phyloP scores from a whole-genome alignment of 2,888 invertebrate species.

The Penaeus monodon region DNA sequence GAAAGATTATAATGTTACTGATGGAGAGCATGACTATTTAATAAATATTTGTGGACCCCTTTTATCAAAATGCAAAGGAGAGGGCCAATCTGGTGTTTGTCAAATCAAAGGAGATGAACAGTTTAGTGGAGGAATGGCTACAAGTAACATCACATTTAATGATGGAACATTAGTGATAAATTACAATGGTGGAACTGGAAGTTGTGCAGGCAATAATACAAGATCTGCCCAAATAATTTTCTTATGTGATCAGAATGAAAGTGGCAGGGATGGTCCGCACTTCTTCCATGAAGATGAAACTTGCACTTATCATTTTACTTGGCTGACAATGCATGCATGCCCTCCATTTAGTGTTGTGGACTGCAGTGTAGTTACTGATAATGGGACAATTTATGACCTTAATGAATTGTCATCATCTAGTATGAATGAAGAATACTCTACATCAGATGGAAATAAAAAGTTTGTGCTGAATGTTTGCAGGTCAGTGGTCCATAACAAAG shows the following conservation, averaged over 20 bases:
- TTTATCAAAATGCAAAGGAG: slow-evolving; percentile 29
- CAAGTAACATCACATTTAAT: slow-evolving; percentile 53
- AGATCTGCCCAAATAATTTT: slow-evolving; percentile 50
- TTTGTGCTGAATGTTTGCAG: slow-evolving; percentile 63
- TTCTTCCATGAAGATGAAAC: slow-evolving; percentile 35
- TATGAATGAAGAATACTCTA: slow-evolving; percentile 46
- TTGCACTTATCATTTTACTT: slow-evolving; percentile 50
- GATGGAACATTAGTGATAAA: slow-evolving; percentile 58
- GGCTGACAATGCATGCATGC: slow-evolving; percentile 58
- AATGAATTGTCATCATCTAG: slow-evolving; percentile 51
- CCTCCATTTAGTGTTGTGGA: slow-evolving; percentile 59
- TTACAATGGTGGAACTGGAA: slow-evolving; percentile 46
- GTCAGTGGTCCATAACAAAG: slow-evolving; percentile 61
- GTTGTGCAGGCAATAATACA: slow-evolving; percentile 34
- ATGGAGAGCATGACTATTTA: slow-evolving; percentile 40
- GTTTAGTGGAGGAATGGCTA: slow-evolving; percentile 48
- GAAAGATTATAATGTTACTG: slow-evolving; percentile 51
- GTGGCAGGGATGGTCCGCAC: slow-evolving; percentile 47
- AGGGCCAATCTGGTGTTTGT: slow-evolving; percentile 45
- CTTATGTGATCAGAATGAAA: slow-evolving; percentile 57
- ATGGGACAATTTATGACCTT: slow-evolving; percentile 53
- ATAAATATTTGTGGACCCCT: slow-evolving; percentile 62
- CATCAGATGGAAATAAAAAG: slow-evolving; percentile 32
- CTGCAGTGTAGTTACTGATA: slow-evolving; percentile 39
- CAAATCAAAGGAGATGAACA: slow-evolving; percentile 28